A percentile compares a stretch with the other conserved stretches of the same genome.
Conservation (phyloP, 92 coral and sea anemone species). For the Epizoanthus illoricatus region DNA sequence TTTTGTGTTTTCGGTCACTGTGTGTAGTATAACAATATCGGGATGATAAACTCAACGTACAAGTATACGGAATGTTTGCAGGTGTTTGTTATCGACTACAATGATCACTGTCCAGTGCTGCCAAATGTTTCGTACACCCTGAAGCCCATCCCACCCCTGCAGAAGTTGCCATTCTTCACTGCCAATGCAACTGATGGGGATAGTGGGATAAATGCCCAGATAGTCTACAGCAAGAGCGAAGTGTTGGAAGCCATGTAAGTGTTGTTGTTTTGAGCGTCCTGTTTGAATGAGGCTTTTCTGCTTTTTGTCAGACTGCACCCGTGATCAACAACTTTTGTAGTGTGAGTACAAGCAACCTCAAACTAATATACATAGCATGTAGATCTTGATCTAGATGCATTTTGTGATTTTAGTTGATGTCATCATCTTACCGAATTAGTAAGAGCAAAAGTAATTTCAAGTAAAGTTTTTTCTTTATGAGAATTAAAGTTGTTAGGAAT, state of each 20-base stretch:
- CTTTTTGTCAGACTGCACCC: too few relatives aligned
- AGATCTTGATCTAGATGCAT: too few relatives aligned
- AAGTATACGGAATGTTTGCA: constrained; percentile 34
- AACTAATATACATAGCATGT: too few relatives aligned
- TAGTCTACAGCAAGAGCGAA: constrained; percentile 67
- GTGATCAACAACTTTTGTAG: neutral
- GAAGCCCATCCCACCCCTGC: constrained; percentile 90
- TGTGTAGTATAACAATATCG: neutral
- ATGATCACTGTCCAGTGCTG: constrained; percentile 90
- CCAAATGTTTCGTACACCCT: constrained; percentile 59
- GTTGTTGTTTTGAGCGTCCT: neutral
- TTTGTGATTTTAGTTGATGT: too few relatives aligned
- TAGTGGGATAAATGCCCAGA: constrained; percentile 72
- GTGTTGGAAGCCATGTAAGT: constrained; percentile 69
- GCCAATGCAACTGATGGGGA: constrained; percentile 86
- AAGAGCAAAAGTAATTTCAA: too few relatives aligned
- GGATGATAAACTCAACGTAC: neutral
- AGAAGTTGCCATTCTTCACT: constrained; percentile 72
- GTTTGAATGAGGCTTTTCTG: neutral
- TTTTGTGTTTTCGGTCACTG: neutral
- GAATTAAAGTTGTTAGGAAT: too few relatives aligned
- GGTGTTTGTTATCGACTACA: constrained; percentile 79
- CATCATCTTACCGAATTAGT: too few relatives aligned
- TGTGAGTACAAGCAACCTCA: too few relatives aligned
- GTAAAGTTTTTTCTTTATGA: too few relatives aligned